Conservation (phyloP, 2,888 invertebrate genomes). For the Netelia melanura region DNA sequence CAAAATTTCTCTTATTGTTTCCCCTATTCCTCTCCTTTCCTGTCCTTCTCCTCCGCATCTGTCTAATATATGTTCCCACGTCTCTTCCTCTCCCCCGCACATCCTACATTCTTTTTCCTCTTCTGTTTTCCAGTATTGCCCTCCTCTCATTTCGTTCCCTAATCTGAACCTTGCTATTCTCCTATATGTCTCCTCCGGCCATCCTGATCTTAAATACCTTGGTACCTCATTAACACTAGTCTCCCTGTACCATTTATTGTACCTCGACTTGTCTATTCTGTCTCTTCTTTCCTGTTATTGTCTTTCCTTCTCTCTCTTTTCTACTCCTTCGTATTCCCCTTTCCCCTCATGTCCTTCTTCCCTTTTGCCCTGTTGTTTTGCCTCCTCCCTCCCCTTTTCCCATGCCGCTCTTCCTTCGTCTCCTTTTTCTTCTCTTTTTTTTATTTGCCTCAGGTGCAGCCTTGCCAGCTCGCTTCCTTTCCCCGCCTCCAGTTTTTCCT, state of each 20-base stretch:
- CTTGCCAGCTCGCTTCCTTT: background rate
- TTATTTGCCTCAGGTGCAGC: background rate
- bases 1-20: conserved; percentile 15
- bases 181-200: background rate
- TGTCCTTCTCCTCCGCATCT: conserved; percentile 13
- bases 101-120: conserved; percentile 20
- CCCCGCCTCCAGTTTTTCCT: background rate
- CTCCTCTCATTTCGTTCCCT: conserved; percentile 39
- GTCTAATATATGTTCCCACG: conserved; percentile 41
- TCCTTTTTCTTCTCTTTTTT: background rate
- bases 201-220: background rate
- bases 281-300: background rate
- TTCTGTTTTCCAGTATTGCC: conserved; percentile 17
- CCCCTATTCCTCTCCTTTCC: background rate
- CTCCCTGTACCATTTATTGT: conserved; percentile 22
- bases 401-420: no score
- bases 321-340: background rate
- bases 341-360: background rate
- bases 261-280: background rate
- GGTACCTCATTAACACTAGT: background rate
- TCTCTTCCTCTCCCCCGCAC: conserved; percentile 9
- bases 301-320: no score
- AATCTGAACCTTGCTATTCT: conserved; percentile 7
- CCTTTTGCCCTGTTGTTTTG: background rate
- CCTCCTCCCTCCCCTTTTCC: background rate